Percentiles rank a stretch among this genome's conserved stretches.
Conservation (phyloP, 2,888 invertebrate species). For the Ochlodes sylvanus region DNA sequence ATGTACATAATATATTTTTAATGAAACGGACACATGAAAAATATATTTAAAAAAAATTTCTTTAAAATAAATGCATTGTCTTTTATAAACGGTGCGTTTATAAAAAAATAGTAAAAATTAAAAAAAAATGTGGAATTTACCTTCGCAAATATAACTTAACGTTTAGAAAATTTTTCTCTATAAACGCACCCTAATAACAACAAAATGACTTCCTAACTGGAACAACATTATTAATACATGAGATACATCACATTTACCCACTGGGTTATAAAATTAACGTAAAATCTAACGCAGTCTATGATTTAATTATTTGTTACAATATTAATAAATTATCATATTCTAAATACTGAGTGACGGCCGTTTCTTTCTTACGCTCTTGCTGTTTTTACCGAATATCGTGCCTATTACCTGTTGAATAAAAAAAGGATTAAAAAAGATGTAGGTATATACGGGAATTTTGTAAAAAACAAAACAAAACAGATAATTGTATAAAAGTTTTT, state of each 20-base stretch:
- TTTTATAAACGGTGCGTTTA: neutral
- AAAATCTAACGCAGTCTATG: constrained; percentile 57
- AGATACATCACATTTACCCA: constrained; percentile 27
- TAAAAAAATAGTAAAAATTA: neutral
- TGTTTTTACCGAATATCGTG: constrained; percentile 92
- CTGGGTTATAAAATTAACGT: constrained; percentile 9
- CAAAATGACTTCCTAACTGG: neutral
- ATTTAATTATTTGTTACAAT: constrained; percentile 49
- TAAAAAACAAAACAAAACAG: neutral
- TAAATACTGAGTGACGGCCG: constrained; percentile 91
- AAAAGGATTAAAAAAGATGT: constrained; percentile 31
- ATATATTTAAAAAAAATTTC: too few species aligned
- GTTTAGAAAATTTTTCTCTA: neutral
- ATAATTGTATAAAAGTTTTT: too few species aligned
- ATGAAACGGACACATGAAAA: too few species aligned
- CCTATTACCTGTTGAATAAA: constrained; percentile 84
- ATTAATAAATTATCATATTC: constrained; percentile 52
- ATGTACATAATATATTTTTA: neutral
- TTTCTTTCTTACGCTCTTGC: constrained; percentile 90
- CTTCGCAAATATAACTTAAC: too few species aligned
- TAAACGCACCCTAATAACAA: constrained; percentile 4
- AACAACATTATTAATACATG: constrained; percentile 8
- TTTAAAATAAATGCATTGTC: neutral
- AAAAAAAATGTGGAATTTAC: neutral
- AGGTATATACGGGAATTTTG: neutral